Percentiles rank a stretch among this genome's conserved stretches.
These are phyloP conservation scores for Falco novaeseelandiae DNA, from an alignment of 2,797 vertebrate species.

Conservation along the genomic window DNA sequence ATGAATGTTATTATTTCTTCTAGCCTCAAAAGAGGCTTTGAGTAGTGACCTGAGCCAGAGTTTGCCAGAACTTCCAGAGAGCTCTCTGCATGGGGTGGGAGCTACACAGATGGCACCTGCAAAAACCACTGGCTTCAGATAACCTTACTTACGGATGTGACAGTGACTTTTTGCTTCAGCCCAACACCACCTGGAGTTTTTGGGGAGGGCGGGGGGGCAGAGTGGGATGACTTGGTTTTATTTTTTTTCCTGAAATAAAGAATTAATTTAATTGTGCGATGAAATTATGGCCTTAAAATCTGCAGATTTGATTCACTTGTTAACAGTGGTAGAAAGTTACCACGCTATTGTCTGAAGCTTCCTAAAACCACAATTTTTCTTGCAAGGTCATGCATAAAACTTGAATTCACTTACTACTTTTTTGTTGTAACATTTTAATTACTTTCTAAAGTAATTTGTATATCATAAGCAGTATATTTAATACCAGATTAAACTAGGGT, in stretches of 20 bases:
- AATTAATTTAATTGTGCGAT: constrained; percentile 8
- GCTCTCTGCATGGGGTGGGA: background rate
- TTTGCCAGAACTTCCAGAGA: background rate
- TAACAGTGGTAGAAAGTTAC: background rate
- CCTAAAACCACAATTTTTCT: constrained; percentile 40
- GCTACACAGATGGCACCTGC: background rate
- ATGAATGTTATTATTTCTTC: constrained; percentile 3
- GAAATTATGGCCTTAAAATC: constrained; percentile 57
- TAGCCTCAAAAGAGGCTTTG: constrained; percentile 25
- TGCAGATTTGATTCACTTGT: background rate
- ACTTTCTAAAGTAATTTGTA: constrained; percentile 3
- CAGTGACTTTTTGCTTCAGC: constrained; percentile 6
- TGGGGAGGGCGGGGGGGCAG: accelerated
- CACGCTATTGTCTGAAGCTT: background rate
- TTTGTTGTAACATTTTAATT: constrained; percentile 67
- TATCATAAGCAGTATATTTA: constrained; percentile 56
- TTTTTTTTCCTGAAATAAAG: background rate
- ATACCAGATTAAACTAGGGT: constrained; percentile 31
- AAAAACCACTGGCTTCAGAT: constrained; percentile 10
- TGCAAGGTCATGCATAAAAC: constrained; percentile 62
- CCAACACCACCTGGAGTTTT: background rate
- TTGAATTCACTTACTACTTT: constrained; percentile 70
- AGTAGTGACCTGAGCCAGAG: background rate
- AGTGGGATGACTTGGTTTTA: accelerated
- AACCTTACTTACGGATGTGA: constrained; percentile 51